Percentiles rank a stretch among this genome's conserved stretches.
phyloP scores from a whole-genome alignment of 2,888 invertebrate species.

The Terebella lapidaria region DNA sequence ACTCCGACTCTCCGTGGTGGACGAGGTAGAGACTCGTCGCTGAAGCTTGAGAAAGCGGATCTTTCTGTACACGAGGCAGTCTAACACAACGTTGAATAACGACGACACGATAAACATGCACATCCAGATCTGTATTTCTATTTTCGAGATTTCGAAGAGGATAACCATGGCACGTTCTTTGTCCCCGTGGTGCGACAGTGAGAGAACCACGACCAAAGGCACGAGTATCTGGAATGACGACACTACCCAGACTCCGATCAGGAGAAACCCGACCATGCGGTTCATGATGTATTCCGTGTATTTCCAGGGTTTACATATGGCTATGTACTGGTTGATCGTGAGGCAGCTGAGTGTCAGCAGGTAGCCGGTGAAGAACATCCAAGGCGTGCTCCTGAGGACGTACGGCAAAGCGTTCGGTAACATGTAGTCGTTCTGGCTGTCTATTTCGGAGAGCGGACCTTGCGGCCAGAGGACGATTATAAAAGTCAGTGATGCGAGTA shows the following conservation, averaged over 20 bases:
- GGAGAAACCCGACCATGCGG: background rate
- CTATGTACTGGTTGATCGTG: slow-evolving; percentile 21
- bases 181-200: slow-evolving; percentile 8
- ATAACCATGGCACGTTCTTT: slow-evolving; percentile 4
- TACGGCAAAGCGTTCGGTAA: slow-evolving; percentile 15
- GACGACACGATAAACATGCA: slow-evolving; percentile 14
- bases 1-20: slow-evolving; percentile 11
- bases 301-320: slow-evolving; percentile 20
- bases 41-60: slow-evolving; percentile 16
- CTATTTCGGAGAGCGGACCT: slow-evolving; percentile 13
- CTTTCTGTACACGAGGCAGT: slow-evolving; percentile 14
- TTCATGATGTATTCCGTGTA: slow-evolving; percentile 12
- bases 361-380: slow-evolving; percentile 24
- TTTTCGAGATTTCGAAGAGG: slow-evolving; percentile 11
- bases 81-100: slow-evolving; percentile 16
- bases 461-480: slow-evolving; percentile 18
- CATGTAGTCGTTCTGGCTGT: slow-evolving; percentile 8
- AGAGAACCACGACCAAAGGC: slow-evolving; percentile 14
- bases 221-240: slow-evolving; percentile 21
- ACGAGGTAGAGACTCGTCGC: slow-evolving; percentile 1
- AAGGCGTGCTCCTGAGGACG: slow-evolving; percentile 14
- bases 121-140: slow-evolving; percentile 26
- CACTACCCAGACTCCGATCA: slow-evolving; percentile 17
- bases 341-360: slow-evolving; percentile 20
- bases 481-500: slow-evolving; percentile 18